Base-by-base conservation (phyloP, 2,888 invertebrate species). In the Leucoma salicis region DNA sequence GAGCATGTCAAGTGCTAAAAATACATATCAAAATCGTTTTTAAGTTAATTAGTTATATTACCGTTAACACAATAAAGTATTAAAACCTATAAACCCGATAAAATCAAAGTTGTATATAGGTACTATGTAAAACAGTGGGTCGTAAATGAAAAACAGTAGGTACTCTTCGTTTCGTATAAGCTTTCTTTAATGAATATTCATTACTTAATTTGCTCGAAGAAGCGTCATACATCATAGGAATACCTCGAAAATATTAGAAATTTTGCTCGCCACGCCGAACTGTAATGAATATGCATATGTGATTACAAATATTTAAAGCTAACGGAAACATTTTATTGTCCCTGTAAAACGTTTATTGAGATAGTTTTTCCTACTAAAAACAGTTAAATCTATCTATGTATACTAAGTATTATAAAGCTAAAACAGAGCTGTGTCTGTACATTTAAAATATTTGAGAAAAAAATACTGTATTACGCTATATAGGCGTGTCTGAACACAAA, bases 121-220 rank as follows among this genome's bases (percentile, higher is more conserved):
- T 21, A 21, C 8, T 21, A 21, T 21, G 21, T 21, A 21, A 21
- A 49, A 45, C n/a, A n/a, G n/a, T n/a, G n/a, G n/a, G n/a, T n/a
- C 43, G 61, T 70, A 69, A 65, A 65, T 68, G 67, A 60, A 71
- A 70, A 72, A 63, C 71, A 69, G 66, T 66, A 54, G 54, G 46
- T 47, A 66, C 55, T 64, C 60, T 55, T 63, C 63, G 63, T 72
- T 65, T 62, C 57, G 51, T 71, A 66, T 74, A 70, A 54, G 49
- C 75, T 76, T 72, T 72, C 65, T 64, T 64, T 67, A 66, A 81
- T 82, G 76, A 79, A 82, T 82, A 82, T 82, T 82, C 78, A 82
- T 80, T 69, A 77, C 64, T 74, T 77, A 66, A 78, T 81, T 82
- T 79, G 68, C 77, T 75, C 73, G 70, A 77, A 81, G 81, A 81